Base-by-base conservation (phyloP, 2,113 vertebrate species). In the Oncorhynchus tshawytscha region DNA sequence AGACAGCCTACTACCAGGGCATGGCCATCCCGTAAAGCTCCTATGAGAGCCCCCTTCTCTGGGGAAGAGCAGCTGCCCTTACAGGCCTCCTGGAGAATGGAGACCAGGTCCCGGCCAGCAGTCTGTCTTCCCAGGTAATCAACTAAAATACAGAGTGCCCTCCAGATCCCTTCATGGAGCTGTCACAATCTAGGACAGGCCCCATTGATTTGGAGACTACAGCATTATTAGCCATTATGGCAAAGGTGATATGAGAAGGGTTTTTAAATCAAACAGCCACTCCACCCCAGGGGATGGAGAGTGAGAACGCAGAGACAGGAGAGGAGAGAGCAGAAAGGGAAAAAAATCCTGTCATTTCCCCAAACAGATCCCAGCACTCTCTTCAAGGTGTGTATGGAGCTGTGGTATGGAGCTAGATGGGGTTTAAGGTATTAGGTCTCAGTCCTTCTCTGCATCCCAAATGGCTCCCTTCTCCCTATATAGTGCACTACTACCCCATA, bases 191-290 rank as follows among this genome's bases (percentile, higher is more conserved):
- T 90, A 87, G 91, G 93, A 88, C 91, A 93, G 86, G 90, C 89
- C 89, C 87, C 91, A 93, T 94, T 92, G 93, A 94, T 94, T 91
- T 88, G 86, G 90, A 91, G 86, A 87, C 89, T 90, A 91, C 86
- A 86, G 88, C 91, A 91, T 92, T 92, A 93, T 91, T 89, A 78
- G 90, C 89, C 88, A 85, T 89, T 87, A 89, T 88, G 72, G 86
- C 85, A 86, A 54, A 89, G 86, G 90, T 90, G 90, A 93, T 92
- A 92, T 91, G 90, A 91, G 88, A 90, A 87, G 84, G 82, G 83
- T 86, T 83, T 88, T 84, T 83, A 90, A 92, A 92, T 91, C 91
- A 91, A 88, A 89, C 82, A 54, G 85, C 82, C 80, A 84, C 79
- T 86, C 81, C 5, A 31, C 85, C 84, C 90, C 81, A 82, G 86